Conservation (phyloP, 1,140 invertebrate species). For the Lerema accius region DNA sequence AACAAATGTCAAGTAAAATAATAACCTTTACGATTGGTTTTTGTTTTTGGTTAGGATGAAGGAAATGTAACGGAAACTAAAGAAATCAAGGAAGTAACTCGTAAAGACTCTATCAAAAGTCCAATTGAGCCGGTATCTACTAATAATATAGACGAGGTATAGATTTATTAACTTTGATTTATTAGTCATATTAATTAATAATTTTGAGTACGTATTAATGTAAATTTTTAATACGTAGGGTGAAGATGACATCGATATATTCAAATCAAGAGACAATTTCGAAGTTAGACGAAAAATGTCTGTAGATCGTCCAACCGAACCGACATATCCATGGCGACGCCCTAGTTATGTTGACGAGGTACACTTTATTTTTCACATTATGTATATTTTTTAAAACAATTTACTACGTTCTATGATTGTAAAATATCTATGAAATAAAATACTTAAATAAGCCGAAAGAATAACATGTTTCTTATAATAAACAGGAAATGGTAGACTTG, state of each 20-base stretch:
- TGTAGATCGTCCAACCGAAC: conserved; percentile 32
- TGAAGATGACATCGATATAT: conserved; percentile 17
- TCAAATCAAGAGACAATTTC: conserved; percentile 25
- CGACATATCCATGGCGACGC: conserved; percentile 47
- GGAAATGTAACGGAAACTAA: conserved; percentile 36
- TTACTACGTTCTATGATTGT: too few relatives aligned
- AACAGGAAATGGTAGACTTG: conserved; percentile 2
- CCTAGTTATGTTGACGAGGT: conserved; percentile 38
- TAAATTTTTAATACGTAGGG: conserved; percentile 11
- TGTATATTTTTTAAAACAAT: too few relatives aligned
- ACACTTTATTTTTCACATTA: background rate
- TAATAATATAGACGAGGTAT: conserved; percentile 48
- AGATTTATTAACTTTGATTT: background rate
- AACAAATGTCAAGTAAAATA: background rate
- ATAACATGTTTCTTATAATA: too few relatives aligned
- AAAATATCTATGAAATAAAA: too few relatives aligned
- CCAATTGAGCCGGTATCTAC: conserved; percentile 47
- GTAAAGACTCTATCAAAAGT: conserved; percentile 44
- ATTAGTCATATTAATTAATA: background rate
- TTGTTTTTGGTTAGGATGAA: conserved; percentile 22
- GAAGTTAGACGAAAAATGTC: conserved; percentile 30
- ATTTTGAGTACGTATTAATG: conserved; percentile 7
- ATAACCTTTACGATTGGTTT: background rate
- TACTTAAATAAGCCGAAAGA: too few relatives aligned
- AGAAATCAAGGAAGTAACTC: conserved; percentile 34